These are phyloP conservation scores for Caracal caracal DNA, from an alignment of 2,113 vertebrate genomes.

Conservation along the genomic window DNA sequence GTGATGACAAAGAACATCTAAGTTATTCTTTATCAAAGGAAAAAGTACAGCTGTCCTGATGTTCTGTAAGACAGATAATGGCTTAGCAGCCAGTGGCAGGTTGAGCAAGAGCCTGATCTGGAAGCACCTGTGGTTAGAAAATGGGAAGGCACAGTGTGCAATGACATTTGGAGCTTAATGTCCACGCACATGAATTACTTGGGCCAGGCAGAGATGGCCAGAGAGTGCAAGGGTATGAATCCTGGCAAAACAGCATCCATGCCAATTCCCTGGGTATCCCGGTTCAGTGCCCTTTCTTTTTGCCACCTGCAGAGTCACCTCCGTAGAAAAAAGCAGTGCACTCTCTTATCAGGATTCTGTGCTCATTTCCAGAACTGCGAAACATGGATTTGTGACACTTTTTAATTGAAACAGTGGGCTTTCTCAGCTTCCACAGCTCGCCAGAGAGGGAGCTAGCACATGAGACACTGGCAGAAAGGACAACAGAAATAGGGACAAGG, in stretches of 20 bases:
- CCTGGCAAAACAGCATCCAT: not conserved
- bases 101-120: slow-evolving; percentile 2
- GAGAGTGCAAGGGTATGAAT: not conserved
- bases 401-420: not conserved
- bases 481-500: not conserved
- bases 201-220: not conserved
- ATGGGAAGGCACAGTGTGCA: not conserved
- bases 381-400: not conserved
- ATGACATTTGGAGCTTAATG: slow-evolving; percentile 38
- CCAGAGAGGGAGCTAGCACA: not conserved
- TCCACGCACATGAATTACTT: slow-evolving; percentile 25
- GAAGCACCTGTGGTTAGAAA: slow-evolving; percentile 45
- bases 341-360: not conserved
- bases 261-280: not conserved
- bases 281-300: not conserved
- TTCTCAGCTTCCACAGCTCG: not conserved
- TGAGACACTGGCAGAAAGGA: not conserved
- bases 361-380: not conserved
- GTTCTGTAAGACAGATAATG: not conserved
- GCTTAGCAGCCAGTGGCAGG: not conserved
- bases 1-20: not conserved
- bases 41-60: not conserved
- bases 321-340: not conserved
- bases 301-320: not conserved
- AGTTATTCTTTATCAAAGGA: not conserved